These are phyloP conservation scores for Alosa alosa DNA, from an alignment of 2,113 vertebrate species.

Conservation along the genomic window DNA sequence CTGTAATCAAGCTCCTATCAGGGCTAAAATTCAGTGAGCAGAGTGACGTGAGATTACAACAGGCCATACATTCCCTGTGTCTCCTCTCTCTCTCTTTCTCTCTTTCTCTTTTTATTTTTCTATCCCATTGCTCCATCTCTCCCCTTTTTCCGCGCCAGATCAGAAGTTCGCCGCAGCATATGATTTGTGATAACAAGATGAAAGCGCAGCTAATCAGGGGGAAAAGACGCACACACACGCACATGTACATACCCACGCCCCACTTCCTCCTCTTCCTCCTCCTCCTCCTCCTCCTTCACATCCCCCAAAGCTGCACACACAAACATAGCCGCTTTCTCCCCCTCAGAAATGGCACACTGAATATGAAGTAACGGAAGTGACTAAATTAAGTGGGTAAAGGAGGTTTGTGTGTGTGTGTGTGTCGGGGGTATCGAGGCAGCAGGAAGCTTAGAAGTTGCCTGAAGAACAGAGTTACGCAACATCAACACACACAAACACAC, in stretches of 20 bases:
- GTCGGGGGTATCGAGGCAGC: background rate
- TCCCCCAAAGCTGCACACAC: background rate
- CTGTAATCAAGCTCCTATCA: slow-evolving; percentile 1
- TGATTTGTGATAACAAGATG: slow-evolving; percentile 20
- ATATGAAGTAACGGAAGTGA: background rate
- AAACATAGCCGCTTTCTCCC: slow-evolving; percentile 5
- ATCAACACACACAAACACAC: background rate
- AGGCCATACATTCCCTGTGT: background rate
- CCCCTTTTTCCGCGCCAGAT: background rate
- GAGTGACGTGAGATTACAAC: background rate
- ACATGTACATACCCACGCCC: background rate
- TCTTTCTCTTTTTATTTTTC: background rate
- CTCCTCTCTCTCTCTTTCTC: background rate
- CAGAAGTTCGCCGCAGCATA: background rate
- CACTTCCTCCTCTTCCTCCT: background rate
- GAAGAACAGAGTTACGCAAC: background rate
- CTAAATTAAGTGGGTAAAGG: background rate
- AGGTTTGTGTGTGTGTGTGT: too few relatives aligned
- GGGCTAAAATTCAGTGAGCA: background rate
- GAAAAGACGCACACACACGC: slow-evolving; percentile 7
- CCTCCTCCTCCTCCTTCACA: background rate
- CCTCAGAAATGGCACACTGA: background rate
- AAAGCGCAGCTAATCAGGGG: background rate
- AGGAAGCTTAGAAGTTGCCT: slow-evolving; percentile 1
- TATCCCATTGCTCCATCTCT: background rate